phyloP scores from a whole-genome alignment of 2,797 vertebrate genomes.

The Lophius americanus region DNA sequence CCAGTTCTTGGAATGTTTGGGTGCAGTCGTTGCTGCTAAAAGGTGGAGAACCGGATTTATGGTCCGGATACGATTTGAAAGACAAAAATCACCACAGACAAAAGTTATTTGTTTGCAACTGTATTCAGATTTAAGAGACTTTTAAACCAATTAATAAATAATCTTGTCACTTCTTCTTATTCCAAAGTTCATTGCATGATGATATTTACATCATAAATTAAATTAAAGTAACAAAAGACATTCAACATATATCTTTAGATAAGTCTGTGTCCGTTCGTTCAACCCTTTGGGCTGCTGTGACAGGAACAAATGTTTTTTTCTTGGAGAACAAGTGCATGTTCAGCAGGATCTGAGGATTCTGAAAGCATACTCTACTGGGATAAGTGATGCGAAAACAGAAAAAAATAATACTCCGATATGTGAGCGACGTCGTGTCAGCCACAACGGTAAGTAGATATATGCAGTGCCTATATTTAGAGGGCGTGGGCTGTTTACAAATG shows the following conservation, averaged over 20 bases:
- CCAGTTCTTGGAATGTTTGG: no score
- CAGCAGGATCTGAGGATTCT: constrained; percentile 24
- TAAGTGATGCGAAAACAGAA: constrained; percentile 43
- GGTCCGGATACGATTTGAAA: no score
- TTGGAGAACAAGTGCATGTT: constrained; percentile 36
- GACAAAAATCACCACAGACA: constrained; percentile 47
- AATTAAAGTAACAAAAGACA: constrained; percentile 85
- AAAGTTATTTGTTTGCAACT: constrained; percentile 78
- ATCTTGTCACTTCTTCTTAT: constrained; percentile 90
- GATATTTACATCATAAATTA: constrained; percentile 95
- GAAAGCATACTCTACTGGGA: constrained; percentile 31
- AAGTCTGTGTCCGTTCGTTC: constrained; percentile 42
- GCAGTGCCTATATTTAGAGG: constrained; percentile 35
- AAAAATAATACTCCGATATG: constrained; percentile 52
- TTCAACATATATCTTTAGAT: constrained; percentile 86
- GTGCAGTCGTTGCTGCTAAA: no score
- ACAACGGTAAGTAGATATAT: constrained; percentile 32
- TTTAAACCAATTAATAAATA: constrained; percentile 95
- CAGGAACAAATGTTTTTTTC: constrained; percentile 19
- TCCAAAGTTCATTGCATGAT: constrained; percentile 76
- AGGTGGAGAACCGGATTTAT: no score
- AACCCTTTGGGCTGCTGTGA: constrained; percentile 62
- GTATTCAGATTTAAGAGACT: constrained; percentile 86
- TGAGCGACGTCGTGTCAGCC: constrained; percentile 38
- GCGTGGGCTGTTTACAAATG: constrained; percentile 71